Base-by-base conservation (phyloP, 2,888 invertebrate genomes). In the Torymus aiolomorphi region DNA sequence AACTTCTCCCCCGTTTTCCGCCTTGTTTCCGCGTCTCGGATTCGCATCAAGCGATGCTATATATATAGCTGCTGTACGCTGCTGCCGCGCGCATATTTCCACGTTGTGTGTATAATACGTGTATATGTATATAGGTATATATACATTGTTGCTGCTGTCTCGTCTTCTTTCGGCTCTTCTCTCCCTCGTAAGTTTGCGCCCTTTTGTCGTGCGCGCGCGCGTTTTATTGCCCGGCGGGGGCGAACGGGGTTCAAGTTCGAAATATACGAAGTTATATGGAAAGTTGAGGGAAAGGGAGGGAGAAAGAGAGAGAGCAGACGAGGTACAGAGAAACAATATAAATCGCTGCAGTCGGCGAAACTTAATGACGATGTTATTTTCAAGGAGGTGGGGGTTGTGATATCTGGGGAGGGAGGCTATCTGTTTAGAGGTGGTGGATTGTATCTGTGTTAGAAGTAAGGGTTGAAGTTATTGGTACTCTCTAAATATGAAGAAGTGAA, bases 11-110 rank as follows among this genome's bases (percentile, higher is more conserved):
- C 59, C 71, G 75, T 74, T 80, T 80, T 80, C 78, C 77, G 62
- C 63, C 78, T 82, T 82, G 83, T 82, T 82, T 70, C 78, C 73
- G 57, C 54, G 66, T 49, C 76, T 67, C 49, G 62, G 70, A 78
- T 80, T 77, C 77, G 80, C 80, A 80, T 77, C 73, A 74, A 76
- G 67, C 31, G 62, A 42, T 42, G 42, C 8, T 42, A 8, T 42
- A 42, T 42, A 42, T 42, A 42, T 5, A 42, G n/a, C n/a, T n/a
- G n/a, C n/a, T n/a, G n/a, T 20, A 20, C 20, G 20, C 20, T 42
- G 42, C 42, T 42, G 8, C 42, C 42, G 5, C 42, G 42, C 42
- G 42, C 8, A 42, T 42, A 42, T 42, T 42, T 42, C 42, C 42
- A 10, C 8, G 42, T 42, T 42, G 42, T 42, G 42, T 5, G 8